phyloP scores from a whole-genome alignment of 1,140 invertebrate species.

The Zelostemma sp. region DNA sequence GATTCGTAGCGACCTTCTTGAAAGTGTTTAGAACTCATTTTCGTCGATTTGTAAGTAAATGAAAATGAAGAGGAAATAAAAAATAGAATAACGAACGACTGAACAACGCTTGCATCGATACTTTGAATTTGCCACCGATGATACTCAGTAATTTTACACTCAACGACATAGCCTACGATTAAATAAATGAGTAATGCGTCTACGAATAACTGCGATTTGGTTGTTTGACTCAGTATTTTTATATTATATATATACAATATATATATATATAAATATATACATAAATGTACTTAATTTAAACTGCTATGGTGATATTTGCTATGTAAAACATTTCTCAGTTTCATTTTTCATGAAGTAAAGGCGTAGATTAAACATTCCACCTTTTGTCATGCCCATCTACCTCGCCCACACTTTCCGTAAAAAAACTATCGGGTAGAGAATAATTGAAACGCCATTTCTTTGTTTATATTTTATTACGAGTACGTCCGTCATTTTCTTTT shows the following conservation, averaged over 20 bases:
- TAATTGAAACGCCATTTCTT: no score
- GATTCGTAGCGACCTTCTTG: neutral
- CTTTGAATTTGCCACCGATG: slow-evolving; percentile 63
- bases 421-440: no score
- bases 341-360: slow-evolving; percentile 43
- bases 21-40: neutral
- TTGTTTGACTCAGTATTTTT: slow-evolving; percentile 69
- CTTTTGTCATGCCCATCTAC: neutral
- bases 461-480: no score
- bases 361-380: neutral
- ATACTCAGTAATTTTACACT: slow-evolving; percentile 68
- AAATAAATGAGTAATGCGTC: slow-evolving; percentile 45
- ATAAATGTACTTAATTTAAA: slow-evolving; percentile 69
- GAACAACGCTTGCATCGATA: slow-evolving; percentile 49
- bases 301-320: slow-evolving; percentile 61
- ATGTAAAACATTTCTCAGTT: slow-evolving; percentile 46
- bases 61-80: slow-evolving; percentile 48
- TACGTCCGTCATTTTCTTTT: no score
- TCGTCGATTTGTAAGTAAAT: neutral
- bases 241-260: slow-evolving; percentile 64
- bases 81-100: slow-evolving; percentile 48
- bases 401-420: neutral
- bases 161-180: slow-evolving; percentile 58
- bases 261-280: slow-evolving; percentile 48
- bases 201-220: slow-evolving; percentile 54